phyloP scores from a whole-genome alignment of 2,797 vertebrate species.

The Heterohyrax brucei region DNA sequence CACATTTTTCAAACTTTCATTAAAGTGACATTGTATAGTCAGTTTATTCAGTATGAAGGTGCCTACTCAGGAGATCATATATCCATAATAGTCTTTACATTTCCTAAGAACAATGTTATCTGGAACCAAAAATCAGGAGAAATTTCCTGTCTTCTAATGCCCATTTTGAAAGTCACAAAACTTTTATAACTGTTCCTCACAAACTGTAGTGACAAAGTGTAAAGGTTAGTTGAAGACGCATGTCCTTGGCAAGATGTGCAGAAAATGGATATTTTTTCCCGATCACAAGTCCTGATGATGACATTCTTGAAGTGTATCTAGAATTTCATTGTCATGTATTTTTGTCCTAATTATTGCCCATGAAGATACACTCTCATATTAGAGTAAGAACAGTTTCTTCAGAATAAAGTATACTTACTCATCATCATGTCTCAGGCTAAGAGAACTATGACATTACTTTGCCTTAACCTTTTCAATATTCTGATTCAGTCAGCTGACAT shows the following conservation, averaged over 20 bases:
- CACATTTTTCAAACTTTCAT: slow-evolving; percentile 35
- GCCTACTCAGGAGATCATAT: neutral
- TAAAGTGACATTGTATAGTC: neutral
- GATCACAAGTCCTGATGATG: slow-evolving; percentile 34
- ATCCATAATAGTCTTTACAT: neutral
- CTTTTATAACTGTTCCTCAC: neutral
- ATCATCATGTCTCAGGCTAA: slow-evolving; percentile 45
- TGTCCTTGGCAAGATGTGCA: neutral
- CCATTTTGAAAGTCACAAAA: neutral
- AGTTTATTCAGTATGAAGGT: neutral
- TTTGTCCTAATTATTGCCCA: slow-evolving; percentile 61
- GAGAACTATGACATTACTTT: neutral
- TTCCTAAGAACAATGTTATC: neutral
- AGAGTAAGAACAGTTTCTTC: neutral
- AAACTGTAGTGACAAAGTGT: neutral
- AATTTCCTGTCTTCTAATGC: neutral
- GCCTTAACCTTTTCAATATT: slow-evolving; percentile 80
- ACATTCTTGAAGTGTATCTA: slow-evolving; percentile 68
- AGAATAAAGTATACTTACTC: slow-evolving; percentile 56
- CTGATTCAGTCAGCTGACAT: slow-evolving; percentile 63
- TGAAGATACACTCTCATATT: slow-evolving; percentile 9
- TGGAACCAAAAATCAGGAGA: neutral
- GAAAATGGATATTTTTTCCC: neutral
- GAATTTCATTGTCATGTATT: slow-evolving; percentile 36
- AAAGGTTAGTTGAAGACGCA: neutral